Evolutionary conservation across 2,113 vertebrate genomes (phyloP).

Genomic region (Rhabdornis inornatus): DNA sequence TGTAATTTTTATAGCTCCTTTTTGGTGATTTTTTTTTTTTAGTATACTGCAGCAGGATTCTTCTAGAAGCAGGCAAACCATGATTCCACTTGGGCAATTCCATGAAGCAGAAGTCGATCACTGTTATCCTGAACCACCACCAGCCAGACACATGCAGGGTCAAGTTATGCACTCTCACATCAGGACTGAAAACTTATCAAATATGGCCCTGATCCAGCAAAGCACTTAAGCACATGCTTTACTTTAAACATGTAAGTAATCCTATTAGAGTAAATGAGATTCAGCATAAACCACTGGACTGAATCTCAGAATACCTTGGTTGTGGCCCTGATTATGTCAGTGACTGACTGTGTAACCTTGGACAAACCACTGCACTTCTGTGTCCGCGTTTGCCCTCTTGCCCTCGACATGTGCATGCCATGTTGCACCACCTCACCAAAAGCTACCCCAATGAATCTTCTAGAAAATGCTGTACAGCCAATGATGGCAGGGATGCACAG

Average conservation of each 20-base stretch:
- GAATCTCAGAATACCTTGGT: conserved; percentile 50
- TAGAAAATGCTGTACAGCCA: background rate
- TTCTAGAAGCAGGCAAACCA: background rate
- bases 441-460: background rate
- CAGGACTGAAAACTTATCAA: conserved; percentile 55
- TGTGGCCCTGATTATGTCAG: conserved; percentile 27
- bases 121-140: background rate
- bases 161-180: conserved; percentile 21
- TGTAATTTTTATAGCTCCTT: conserved; percentile 8
- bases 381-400: background rate
- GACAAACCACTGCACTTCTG: background rate
- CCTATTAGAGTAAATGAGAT: conserved; percentile 57
- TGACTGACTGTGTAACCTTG: background rate
- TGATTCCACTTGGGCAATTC: background rate
- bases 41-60: background rate
- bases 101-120: background rate
- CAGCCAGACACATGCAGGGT: background rate
- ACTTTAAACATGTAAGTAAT: conserved; percentile 65
- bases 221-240: conserved; percentile 65
- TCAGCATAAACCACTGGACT: conserved; percentile 49
- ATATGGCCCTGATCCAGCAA: conserved; percentile 54
- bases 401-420: background rate
- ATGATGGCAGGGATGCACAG: background rate
- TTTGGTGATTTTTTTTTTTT: background rate
- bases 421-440: background rate